Evolutionary conservation across 2,888 invertebrate species (phyloP).

Genomic region (Drosophila anomalipes): DNA sequence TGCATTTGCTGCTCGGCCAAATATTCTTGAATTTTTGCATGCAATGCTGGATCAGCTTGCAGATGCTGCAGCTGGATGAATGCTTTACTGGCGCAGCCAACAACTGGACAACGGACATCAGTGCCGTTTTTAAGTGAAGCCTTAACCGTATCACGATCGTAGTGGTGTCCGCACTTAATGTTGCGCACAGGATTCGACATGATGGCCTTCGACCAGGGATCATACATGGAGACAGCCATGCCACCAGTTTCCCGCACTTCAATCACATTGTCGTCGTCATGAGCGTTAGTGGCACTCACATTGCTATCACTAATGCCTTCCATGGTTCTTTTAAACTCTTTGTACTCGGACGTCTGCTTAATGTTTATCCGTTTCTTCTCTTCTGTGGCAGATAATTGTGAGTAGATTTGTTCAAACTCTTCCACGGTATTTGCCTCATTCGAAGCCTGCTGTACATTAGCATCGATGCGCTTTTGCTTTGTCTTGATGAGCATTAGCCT

Average conservation of each 20-base stretch:
- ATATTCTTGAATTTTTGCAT: slow-evolving; percentile 9
- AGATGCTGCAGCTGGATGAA: slow-evolving; percentile 37
- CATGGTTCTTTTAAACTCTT: slow-evolving; percentile 20
- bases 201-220: slow-evolving; percentile 54
- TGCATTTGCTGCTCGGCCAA: slow-evolving; percentile 5
- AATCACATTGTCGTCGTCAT: slow-evolving; percentile 5
- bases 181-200: slow-evolving; percentile 54
- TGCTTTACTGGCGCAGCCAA: slow-evolving; percentile 41
- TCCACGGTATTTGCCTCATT: slow-evolving; percentile 1
- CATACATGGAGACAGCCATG: slow-evolving; percentile 34
- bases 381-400: background rate
- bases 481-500: slow-evolving; percentile 2
- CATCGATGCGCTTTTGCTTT: background rate
- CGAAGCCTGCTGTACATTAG: background rate
- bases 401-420: slow-evolving; percentile 4
- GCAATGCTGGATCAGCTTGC: slow-evolving; percentile 21
- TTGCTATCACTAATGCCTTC: background rate
- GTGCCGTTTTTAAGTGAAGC: slow-evolving; percentile 13
- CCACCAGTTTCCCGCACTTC: slow-evolving; percentile 7
- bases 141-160: slow-evolving; percentile 40
- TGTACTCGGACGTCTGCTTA: slow-evolving; percentile 40
- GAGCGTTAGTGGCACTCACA: background rate
- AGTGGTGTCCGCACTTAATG: slow-evolving; percentile 50
- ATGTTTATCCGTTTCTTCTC: slow-evolving; percentile 28
- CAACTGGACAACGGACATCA: slow-evolving; percentile 45